Conservation (phyloP, 1,140 invertebrate genomes). For the Brachionus koreanus region DNA sequence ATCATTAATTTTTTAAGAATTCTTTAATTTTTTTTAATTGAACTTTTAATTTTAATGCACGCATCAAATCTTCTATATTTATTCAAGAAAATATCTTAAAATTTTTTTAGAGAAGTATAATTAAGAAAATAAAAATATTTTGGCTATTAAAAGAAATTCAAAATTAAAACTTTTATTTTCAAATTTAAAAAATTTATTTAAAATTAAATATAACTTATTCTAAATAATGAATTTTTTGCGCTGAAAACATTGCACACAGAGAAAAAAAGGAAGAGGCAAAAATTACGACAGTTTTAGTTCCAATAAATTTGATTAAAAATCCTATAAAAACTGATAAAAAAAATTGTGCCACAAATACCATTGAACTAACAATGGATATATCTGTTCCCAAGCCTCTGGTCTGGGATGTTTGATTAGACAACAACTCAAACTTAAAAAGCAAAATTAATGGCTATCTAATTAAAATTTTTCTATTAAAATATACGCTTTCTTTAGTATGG, state of each 20-base stretch:
- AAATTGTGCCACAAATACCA: slow-evolving; percentile 91
- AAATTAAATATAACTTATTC: slow-evolving; percentile 57
- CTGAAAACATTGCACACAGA: slow-evolving; percentile 74
- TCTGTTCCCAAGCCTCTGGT: slow-evolving; percentile 83
- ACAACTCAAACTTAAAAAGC: slow-evolving; percentile 13
- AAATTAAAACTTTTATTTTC: too few species aligned
- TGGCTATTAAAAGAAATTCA: too few species aligned
- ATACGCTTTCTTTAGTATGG: slow-evolving; percentile 78
- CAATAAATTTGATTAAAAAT: slow-evolving; percentile 69
- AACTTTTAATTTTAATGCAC: too few species aligned
- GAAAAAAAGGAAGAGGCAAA: slow-evolving; percentile 74
- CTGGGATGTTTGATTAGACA: slow-evolving; percentile 45
- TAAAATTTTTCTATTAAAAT: neutral
- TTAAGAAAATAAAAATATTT: too few species aligned
- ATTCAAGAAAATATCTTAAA: too few species aligned
- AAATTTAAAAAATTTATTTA: too few species aligned
- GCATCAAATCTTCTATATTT: too few species aligned
- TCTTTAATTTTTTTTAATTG: too few species aligned
- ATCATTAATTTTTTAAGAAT: too few species aligned
- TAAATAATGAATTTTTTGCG: slow-evolving; percentile 80
- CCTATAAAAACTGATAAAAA: slow-evolving; percentile 80
- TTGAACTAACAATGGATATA: slow-evolving; percentile 83
- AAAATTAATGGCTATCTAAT: neutral
- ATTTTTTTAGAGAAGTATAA: too few species aligned
- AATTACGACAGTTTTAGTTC: slow-evolving; percentile 77